Base-by-base conservation (phyloP, 1,140 invertebrate species). In the Aleiodes sp. region DNA sequence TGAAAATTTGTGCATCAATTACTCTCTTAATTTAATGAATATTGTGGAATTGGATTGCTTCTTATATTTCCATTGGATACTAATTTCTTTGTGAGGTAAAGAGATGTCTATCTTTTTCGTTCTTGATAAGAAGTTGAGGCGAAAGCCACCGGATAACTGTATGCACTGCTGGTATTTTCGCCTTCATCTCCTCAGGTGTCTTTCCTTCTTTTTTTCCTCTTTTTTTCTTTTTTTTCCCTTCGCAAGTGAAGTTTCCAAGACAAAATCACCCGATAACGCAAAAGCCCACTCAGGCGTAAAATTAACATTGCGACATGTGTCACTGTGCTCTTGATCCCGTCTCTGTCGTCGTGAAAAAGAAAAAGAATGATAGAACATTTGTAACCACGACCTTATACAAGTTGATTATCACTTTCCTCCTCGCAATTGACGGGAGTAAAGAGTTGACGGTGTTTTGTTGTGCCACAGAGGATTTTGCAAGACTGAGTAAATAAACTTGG, bases 271-370 rank as follows among this genome's bases (percentile, higher is more conserved):
- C 35, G 35, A 35, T 63, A 39, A 39, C 35, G 35, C 46, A 39
- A 43, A 43, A 64, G 24, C 39, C 24, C 39, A 64, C 12, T 43
- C 19, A 24, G 31, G 63, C 43, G 63, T 65, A 65, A 52, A 56
- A 65, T 65, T 52, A 52, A 65, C 16, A 65, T 65, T 65, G 63
- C 41, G 63, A 65, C 41, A 52, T 65, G 63, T 65, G 43, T 65
- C 41, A 56, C 14, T 39, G 39, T 43, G 46, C 46, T 52, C 46
- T 52, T 52, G 46, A 52, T 52, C 26, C 21, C 2, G 21, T 7
- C n/a, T 7, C 16, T 12, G 46, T 52, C 26, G 46, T 52, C 46
- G 19, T n/a, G n/a, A n/a, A n/a, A n/a, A n/a, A n/a, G n/a, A n/a
- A n/a, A 52, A 24, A 52, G 46, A 52, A 52, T 52, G 46, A 52